Base-by-base conservation (phyloP, 2,797 vertebrate species). In the Mus minutoides region DNA sequence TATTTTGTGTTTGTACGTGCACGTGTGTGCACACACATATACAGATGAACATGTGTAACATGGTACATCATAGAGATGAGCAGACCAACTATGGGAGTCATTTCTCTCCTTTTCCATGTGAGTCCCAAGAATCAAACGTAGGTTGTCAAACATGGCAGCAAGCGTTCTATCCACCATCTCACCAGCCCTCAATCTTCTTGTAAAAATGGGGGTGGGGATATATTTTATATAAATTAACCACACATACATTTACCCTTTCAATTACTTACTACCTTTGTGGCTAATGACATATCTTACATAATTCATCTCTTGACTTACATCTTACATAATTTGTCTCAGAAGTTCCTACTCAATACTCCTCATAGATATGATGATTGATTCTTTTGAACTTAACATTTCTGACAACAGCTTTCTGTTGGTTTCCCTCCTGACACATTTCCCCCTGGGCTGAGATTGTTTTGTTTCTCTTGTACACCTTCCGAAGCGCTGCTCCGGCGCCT, bases 391-490 rank as follows among this genome's bases (percentile, higher is more conserved):
- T 93, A 71, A 79, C 83, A 67, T 93, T 21, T 73, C 29, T 75
- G 46, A 87, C 91, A 88, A 88, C 19, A 21, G 71, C 29, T 75
- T n/a, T 92, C 60, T 77, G 46, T 87, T 14, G 8, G 26, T 87
- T 93, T 93, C 11, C 69, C 62, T 86, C 86, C 40, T 93, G 19
- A 90, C 62, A 58, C 31, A 49, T 78, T 88, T 96, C 86, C 43
- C 56, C 43, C 73, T 11, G 31, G 16, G 24, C 60, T 69, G 31
- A 88, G 17, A 26, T 11, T 54, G 24, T 10, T 92, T 92, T 19
- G 43, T 29, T 26, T 46, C 34, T 34, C 24, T n/a, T 94, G 88
- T 6, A 75, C 0, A 75, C 84, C 31, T 93, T 88, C 85, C 31
- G 88, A 95, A 24, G 24, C 87, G 31, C 58, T 69, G 62, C 7